Conservation (phyloP, 2,113 vertebrate species). For the Podarcis muralis region DNA sequence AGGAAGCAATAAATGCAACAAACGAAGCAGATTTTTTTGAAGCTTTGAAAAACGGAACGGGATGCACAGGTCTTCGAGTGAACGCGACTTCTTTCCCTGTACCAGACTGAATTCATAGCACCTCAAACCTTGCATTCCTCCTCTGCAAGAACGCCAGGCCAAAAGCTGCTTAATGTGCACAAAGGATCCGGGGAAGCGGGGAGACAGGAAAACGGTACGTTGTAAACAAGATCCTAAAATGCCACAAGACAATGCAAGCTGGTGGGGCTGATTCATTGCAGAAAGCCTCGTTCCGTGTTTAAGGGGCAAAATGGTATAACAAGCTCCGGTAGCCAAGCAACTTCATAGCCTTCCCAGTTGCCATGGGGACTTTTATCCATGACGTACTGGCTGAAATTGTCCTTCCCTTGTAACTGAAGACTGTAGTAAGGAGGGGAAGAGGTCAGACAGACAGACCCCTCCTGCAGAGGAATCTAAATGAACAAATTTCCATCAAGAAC, state of each 20-base stretch:
- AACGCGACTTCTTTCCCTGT: neutral
- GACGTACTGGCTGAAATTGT: constrained; percentile 72
- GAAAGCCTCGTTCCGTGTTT: constrained; percentile 24
- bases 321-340: constrained; percentile 75
- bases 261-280: constrained; percentile 47
- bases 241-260: constrained; percentile 45
- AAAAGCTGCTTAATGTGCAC: neutral
- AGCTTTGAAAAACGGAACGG: neutral
- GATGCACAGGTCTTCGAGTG: accelerated
- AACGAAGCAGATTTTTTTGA: neutral
- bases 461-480: constrained; percentile 23
- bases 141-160: neutral
- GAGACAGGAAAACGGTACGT: neutral
- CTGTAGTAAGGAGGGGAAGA: constrained; percentile 58
- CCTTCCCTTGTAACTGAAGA: constrained; percentile 60
- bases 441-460: constrained; percentile 37
- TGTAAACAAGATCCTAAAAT: constrained; percentile 37
- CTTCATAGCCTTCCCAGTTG: constrained; percentile 79
- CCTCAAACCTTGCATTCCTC: neutral
- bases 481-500: neutral
- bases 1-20: too few species aligned
- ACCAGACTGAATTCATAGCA: neutral
- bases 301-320: constrained; percentile 43
- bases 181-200: neutral
- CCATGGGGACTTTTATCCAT: constrained; percentile 79